phyloP scores from a whole-genome alignment of 2,888 invertebrate genomes.

The Apocheima hispidaria region DNA sequence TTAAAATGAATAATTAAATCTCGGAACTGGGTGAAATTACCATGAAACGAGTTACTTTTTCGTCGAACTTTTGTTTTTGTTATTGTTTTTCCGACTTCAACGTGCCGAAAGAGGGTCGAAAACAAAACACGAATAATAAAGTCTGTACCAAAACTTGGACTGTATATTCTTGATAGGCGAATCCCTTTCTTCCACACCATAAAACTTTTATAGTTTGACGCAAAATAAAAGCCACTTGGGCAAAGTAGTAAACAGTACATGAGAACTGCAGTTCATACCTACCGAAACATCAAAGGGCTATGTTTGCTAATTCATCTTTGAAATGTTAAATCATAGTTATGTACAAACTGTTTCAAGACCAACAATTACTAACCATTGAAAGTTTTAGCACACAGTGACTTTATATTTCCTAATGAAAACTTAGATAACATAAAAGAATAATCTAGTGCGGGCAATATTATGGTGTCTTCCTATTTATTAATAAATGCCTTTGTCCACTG shows the following conservation, averaged over 20 bases:
- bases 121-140: slow-evolving; percentile 52
- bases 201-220: slow-evolving; percentile 78
- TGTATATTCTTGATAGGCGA: slow-evolving; percentile 73
- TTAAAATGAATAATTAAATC: slow-evolving; percentile 34
- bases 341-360: no score
- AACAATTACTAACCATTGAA: no score
- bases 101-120: slow-evolving; percentile 38
- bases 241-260: slow-evolving; percentile 1
- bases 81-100: slow-evolving; percentile 45
- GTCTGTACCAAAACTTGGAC: slow-evolving; percentile 73
- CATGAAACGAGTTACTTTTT: slow-evolving; percentile 43
- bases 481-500: no score
- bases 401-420: no score
- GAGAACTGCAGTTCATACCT: neutral
- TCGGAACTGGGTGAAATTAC: slow-evolving; percentile 32
- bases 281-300: neutral
- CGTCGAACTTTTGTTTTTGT: slow-evolving; percentile 42
- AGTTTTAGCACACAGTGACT: no score
- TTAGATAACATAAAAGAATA: no score
- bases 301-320: neutral
- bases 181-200: slow-evolving; percentile 81
- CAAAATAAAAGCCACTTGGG: slow-evolving; percentile 26
- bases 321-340: neutral
- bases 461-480: no score
- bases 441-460: no score